A percentile compares a stretch with the other conserved stretches of the same genome.
These are phyloP conservation scores for Lasius platythorax DNA, from an alignment of 2,888 invertebrate genomes.

Conservation along the genomic window DNA sequence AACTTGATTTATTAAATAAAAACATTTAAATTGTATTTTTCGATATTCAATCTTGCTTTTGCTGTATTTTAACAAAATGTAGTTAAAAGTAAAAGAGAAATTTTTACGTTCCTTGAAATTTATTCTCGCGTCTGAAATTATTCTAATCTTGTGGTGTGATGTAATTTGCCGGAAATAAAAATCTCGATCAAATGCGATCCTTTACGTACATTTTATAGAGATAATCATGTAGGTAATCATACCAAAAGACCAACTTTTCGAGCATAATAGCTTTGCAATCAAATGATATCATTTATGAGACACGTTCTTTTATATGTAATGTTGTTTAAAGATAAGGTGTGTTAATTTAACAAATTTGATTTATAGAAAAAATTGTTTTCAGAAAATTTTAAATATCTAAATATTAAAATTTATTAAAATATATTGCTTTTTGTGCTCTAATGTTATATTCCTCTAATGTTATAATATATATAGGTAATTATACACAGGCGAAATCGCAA, in stretches of 20 bases:
- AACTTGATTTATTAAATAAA: conserved; percentile 10
- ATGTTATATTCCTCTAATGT: background rate
- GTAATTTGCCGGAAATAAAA: conserved; percentile 24
- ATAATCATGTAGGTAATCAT: conserved; percentile 5
- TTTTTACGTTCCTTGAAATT: background rate
- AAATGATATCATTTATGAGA: conserved; percentile 10
- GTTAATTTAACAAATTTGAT: background rate
- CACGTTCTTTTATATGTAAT: background rate
- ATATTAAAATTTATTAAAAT: background rate
- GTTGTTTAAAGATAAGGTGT: background rate
- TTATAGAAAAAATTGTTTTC: background rate
- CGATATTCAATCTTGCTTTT: background rate
- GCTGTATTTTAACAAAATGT: background rate
- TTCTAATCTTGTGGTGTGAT: background rate
- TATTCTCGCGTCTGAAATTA: conserved; percentile 10
- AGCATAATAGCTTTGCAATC: conserved; percentile 1
- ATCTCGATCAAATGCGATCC: background rate
- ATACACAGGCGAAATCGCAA: background rate
- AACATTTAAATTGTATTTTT: background rate
- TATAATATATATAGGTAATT: background rate
- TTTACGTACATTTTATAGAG: conserved; percentile 19
- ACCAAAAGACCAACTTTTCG: conserved; percentile 7
- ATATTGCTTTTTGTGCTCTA: background rate
- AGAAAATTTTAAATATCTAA: too few relatives aligned
- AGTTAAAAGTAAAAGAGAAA: conserved; percentile 1